phyloP scores from a whole-genome alignment of 2,888 invertebrate genomes.

The Eupithecia dodoneata region DNA sequence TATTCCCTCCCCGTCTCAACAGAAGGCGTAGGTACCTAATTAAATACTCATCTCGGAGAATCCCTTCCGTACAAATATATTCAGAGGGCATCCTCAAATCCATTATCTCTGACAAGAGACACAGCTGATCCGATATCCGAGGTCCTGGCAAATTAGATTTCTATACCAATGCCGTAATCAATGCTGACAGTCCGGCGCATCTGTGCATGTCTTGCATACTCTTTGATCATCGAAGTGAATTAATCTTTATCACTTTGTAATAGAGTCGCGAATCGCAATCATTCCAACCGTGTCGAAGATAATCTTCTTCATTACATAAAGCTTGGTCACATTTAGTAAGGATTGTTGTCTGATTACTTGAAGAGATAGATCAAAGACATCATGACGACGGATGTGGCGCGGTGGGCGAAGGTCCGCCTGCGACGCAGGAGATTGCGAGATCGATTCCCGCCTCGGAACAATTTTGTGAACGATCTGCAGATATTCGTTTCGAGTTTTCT shows the following conservation, averaged over 20 bases:
- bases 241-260: constrained; percentile 45
- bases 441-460: no score
- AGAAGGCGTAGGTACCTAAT: constrained; percentile 49
- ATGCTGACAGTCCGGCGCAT: constrained; percentile 76
- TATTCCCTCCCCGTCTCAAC: constrained; percentile 38
- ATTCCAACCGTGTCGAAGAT: neutral
- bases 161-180: constrained; percentile 75
- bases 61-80: constrained; percentile 58
- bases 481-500: no score
- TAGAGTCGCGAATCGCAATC: constrained; percentile 36
- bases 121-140: constrained; percentile 64
- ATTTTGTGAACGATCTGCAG: no score
- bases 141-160: constrained; percentile 72
- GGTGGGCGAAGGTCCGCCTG: no score
- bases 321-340: neutral
- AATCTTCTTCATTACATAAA: neutral
- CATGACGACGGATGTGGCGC: constrained; percentile 1
- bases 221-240: constrained; percentile 38
- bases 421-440: no score
- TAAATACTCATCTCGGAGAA: constrained; percentile 53
- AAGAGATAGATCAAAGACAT: constrained; percentile 31
- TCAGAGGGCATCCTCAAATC: constrained; percentile 61
- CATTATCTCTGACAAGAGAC: constrained; percentile 67
- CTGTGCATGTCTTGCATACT: constrained; percentile 61
- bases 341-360: constrained; percentile 16